Evolutionary conservation across 2,888 invertebrate species (phyloP).

Genomic region (Molorchus minor): DNA sequence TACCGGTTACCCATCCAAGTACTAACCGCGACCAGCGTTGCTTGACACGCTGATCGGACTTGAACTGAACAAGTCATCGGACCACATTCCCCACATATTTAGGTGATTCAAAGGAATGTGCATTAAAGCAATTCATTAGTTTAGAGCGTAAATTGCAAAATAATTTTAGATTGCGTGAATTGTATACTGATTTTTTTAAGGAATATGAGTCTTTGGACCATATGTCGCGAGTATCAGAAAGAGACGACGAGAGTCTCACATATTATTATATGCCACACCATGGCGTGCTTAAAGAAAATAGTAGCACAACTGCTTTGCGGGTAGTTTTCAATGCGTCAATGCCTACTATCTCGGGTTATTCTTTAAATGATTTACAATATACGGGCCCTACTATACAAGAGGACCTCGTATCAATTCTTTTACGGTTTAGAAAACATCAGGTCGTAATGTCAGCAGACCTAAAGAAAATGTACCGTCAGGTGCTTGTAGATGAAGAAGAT

Average conservation of each 20-base stretch:
- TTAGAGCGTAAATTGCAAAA: not conserved
- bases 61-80: too few species aligned
- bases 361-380: conserved; percentile 13
- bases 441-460: not conserved
- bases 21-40: too few species aligned
- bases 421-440: conserved; percentile 3
- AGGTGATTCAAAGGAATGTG: not conserved
- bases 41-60: too few species aligned
- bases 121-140: not conserved
- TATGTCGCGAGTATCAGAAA: not conserved
- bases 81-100: too few species aligned
- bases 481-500: not conserved
- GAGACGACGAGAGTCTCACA: not conserved
- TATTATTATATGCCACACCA: conserved; percentile 23
- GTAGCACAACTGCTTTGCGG: conserved; percentile 16
- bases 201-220: conserved; percentile 5
- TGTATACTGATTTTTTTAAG: conserved; percentile 5
- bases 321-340: conserved; percentile 13
- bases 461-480: conserved; percentile 5
- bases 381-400: conserved; percentile 9
- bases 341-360: not conserved
- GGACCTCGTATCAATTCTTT: not conserved
- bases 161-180: not conserved
- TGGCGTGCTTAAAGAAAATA: conserved; percentile 6
- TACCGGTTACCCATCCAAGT: too few species aligned